These are phyloP conservation scores for Paramuricea clavata DNA, from an alignment of 92 coral and sea anemone species.

Conservation along the genomic window DNA sequence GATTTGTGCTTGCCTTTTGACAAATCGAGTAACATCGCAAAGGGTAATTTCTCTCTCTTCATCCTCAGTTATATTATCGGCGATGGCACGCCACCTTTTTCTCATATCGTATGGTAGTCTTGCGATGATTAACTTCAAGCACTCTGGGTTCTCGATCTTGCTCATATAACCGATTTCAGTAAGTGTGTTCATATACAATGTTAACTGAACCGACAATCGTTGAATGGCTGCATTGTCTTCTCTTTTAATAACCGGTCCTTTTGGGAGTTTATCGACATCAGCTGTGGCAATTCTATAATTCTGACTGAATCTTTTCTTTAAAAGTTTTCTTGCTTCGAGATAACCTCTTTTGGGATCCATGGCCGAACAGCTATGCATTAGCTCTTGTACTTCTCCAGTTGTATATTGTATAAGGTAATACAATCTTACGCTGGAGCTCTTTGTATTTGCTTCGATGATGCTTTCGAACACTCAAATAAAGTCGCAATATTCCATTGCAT, in stretches of 20 bases:
- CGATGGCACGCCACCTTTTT: conserved; percentile 41
- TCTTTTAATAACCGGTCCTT: conserved; percentile 35
- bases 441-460: conserved; percentile 55
- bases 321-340: conserved; percentile 8
- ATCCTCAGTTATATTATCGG: conserved; percentile 51
- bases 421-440: no score
- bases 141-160: conserved; percentile 48
- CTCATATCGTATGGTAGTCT: conserved; percentile 39
- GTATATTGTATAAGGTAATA: no score
- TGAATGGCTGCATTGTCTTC: conserved; percentile 38
- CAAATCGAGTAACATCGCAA: not conserved
- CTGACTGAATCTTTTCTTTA: conserved; percentile 34
- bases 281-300: conserved; percentile 48
- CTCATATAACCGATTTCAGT: conserved; percentile 38
- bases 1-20: not conserved
- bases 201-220: conserved; percentile 15
- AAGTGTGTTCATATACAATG: conserved; percentile 30
- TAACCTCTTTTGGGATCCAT: conserved; percentile 35
- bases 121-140: conserved; percentile 11
- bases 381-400: no score
- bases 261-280: conserved; percentile 12
- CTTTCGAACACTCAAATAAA: conserved; percentile 56
- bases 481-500: conserved; percentile 54
- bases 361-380: conserved; percentile 17
- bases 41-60: conserved; percentile 32